phyloP scores from a whole-genome alignment of 1,140 invertebrate species.

The Medauroidea extradentata region DNA sequence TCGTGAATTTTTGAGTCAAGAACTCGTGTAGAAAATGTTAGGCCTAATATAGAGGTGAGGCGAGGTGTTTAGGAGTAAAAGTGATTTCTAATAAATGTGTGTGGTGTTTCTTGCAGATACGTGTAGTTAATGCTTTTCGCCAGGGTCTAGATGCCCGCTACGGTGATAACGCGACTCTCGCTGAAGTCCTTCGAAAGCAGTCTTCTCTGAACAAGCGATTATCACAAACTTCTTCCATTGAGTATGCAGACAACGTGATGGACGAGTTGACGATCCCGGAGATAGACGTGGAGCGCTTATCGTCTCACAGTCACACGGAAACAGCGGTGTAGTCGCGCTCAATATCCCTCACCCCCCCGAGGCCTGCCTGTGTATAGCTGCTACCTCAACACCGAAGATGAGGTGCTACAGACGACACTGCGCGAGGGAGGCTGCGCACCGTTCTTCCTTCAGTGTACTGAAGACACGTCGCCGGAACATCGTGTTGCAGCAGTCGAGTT shows the following conservation, averaged over 20 bases:
- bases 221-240: constrained; percentile 86
- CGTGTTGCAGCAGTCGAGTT: too few relatives aligned
- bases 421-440: too few relatives aligned
- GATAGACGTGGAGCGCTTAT: constrained; percentile 84
- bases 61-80: too few relatives aligned
- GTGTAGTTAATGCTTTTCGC: constrained; percentile 98
- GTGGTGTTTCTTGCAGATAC: constrained; percentile 72
- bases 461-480: too few relatives aligned
- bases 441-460: too few relatives aligned
- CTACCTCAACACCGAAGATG: too few relatives aligned
- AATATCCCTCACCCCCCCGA: background rate
- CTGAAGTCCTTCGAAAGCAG: constrained; percentile 87
- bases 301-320: constrained; percentile 88
- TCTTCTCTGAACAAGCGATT: constrained; percentile 83
- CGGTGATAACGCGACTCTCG: constrained; percentile 83
- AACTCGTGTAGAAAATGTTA: too few relatives aligned
- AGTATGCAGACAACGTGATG: constrained; percentile 83
- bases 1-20: too few relatives aligned
- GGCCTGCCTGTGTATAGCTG: too few relatives aligned
- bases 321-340: constrained; percentile 70
- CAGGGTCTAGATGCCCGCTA: constrained; percentile 94
- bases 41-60: too few relatives aligned
- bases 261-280: constrained; percentile 83
- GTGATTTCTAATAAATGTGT: too few relatives aligned
- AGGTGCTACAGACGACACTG: too few relatives aligned